Percentiles rank a stretch among this genome's conserved stretches.
These are phyloP conservation scores for Stenopsyche tienmushanensis DNA, from an alignment of 1,140 invertebrate genomes.

Conservation along the genomic window DNA sequence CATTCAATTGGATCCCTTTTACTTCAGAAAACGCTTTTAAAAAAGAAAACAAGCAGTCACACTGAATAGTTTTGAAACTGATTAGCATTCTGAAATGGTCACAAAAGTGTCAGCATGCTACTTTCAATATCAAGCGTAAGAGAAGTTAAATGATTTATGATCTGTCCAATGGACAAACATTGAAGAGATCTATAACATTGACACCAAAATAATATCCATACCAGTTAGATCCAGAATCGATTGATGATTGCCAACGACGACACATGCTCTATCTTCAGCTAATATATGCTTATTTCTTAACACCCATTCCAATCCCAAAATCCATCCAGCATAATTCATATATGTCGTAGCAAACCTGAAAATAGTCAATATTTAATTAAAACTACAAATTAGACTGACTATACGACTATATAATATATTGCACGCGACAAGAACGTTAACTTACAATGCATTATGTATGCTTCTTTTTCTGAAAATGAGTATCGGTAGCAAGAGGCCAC, in stretches of 20 bases:
- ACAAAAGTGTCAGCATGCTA: too few species aligned
- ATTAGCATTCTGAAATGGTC: too few species aligned
- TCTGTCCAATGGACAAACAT: neutral
- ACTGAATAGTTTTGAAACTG: too few species aligned
- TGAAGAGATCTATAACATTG: too few species aligned
- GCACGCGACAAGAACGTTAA: constrained; percentile 41
- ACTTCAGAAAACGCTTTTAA: too few species aligned
- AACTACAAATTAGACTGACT: too few species aligned
- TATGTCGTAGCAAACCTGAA: constrained; percentile 50
- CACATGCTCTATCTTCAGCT: constrained; percentile 73
- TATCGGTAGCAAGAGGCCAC: constrained; percentile 52
- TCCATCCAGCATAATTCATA: constrained; percentile 62
- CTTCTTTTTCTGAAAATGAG: constrained; percentile 55
- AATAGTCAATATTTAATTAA: too few species aligned
- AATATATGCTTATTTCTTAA: constrained; percentile 74
- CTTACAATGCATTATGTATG: constrained; percentile 56
- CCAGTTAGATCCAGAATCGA: constrained; percentile 81
- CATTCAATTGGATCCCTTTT: too few species aligned
- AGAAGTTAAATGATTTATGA: too few species aligned
- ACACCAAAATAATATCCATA: constrained; percentile 45
- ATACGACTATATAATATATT: too few species aligned
- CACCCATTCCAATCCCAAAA: constrained; percentile 81
- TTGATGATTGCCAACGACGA: constrained; percentile 87
- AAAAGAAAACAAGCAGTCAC: too few species aligned
- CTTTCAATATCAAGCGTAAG: too few species aligned